These are phyloP conservation scores for Brachionus calyciflorus DNA, from an alignment of 1,140 invertebrate species.

Conservation along the genomic window DNA sequence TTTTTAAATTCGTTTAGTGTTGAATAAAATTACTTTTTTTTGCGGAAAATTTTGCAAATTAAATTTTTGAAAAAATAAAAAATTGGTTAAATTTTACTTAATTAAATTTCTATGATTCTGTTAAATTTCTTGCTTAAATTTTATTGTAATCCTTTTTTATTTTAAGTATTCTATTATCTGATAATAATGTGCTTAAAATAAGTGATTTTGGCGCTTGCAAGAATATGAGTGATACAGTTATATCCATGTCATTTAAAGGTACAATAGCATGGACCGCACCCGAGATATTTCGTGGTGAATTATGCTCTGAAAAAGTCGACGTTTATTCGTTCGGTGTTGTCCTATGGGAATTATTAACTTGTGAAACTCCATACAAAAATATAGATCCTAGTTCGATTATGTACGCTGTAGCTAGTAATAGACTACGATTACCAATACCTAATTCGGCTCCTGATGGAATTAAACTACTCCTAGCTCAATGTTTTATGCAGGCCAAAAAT, in stretches of 20 bases:
- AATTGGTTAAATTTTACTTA: no score
- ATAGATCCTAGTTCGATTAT: not conserved
- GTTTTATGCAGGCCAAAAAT: slow-evolving; percentile 84
- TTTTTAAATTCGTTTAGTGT: no score
- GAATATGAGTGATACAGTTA: slow-evolving; percentile 84
- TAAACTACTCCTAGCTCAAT: slow-evolving; percentile 79
- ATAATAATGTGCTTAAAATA: slow-evolving; percentile 86
- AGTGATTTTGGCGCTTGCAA: slow-evolving; percentile 94
- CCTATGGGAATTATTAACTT: slow-evolving; percentile 32
- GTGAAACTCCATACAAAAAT: slow-evolving; percentile 27
- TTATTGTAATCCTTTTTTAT: no score
- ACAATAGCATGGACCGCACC: slow-evolving; percentile 90
- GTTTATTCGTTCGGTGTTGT: slow-evolving; percentile 67
- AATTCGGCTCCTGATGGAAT: slow-evolving; percentile 76
- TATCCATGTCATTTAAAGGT: slow-evolving; percentile 89
- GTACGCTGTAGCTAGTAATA: slow-evolving; percentile 80
- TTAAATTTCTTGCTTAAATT: no score
- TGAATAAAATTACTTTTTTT: no score
- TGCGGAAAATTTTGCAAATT: no score
- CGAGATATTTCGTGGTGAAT: slow-evolving; percentile 92
- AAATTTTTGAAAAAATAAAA: no score
- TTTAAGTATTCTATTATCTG: slow-evolving; percentile 82
- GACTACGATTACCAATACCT: slow-evolving; percentile 82
- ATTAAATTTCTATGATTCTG: no score
- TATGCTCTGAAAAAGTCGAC: slow-evolving; percentile 92